Base-by-base conservation (phyloP, 2,113 vertebrate genomes). In the Ondatra zibethicus region DNA sequence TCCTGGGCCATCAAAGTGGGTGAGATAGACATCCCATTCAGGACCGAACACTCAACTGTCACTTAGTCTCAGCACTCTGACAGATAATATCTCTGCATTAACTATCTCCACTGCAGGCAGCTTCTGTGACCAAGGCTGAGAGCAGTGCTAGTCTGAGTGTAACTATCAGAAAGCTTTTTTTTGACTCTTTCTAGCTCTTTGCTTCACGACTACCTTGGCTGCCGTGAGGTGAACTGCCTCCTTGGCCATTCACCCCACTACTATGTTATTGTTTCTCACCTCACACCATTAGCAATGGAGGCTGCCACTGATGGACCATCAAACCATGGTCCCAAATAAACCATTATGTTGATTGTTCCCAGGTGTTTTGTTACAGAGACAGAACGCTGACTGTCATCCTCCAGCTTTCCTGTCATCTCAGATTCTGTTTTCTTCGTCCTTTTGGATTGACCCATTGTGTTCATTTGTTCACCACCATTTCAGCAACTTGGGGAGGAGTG, bases 351-450 rank as follows among this genome's bases (percentile, higher is more conserved):
- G 17, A 61, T 61, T 63, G 45, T 39, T 45, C 52, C 31, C 1
- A 6, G 70, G 27, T 7, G 13, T 45, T 75, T 61, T 76, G 52
- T 75, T 76, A 76, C 5, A 21, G 29, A 33, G 19, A 36, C 55
- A 25, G 68, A 88, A 88, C 42, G 50, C 68, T 55, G 47, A 73
- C 31, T 31, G 25, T 14, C n/a, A 58, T 58, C 58, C 58, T 21
- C 4, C 47, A 42, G 21, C n/a, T 61, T 21, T 31, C n/a, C 4
- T 21, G 27, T 50, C 5, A 1, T 3, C 0, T 52, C 27, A 36
- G 61, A 68, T 47, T 58, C 55, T 29, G 3, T 19, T 87, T n/a
- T 70, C 21, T 65, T 2, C 17, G 7, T 39, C 66, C 55, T 21
- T 9, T 65, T 39, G 77, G 31, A 23, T 50, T 14, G 17, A 2